These are phyloP conservation scores for Pedetes capensis DNA, from an alignment of 2,113 vertebrate genomes.

Conservation along the genomic window DNA sequence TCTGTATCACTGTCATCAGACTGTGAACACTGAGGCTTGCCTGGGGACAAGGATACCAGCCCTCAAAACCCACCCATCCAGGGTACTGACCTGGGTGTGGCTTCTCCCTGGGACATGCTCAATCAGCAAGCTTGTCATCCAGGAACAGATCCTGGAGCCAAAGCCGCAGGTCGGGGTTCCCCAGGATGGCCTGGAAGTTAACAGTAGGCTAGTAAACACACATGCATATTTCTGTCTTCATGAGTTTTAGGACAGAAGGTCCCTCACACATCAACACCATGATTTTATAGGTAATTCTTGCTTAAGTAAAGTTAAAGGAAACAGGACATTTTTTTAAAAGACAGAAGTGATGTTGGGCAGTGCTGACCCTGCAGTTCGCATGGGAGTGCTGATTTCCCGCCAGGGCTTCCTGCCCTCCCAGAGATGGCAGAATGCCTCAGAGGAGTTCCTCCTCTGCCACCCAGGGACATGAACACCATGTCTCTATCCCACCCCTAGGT, in stretches of 20 bases:
- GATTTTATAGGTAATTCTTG: not conserved
- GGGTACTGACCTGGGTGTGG: not conserved
- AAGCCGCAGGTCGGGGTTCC: not conserved
- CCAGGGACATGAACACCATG: not conserved
- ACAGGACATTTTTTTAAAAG: not conserved
- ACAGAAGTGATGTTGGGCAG: not conserved
- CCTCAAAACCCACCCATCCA: not conserved
- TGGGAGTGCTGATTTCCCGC: not conserved
- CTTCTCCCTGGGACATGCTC: not conserved
- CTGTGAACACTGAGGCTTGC: not conserved
- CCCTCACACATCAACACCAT: not conserved
- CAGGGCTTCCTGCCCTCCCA: not conserved
- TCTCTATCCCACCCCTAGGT: not conserved
- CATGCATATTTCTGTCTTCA: not conserved
- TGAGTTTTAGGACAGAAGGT: not conserved
- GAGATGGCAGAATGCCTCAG: not conserved
- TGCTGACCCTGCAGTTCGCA: not conserved
- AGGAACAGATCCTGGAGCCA: not conserved
- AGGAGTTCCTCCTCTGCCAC: not conserved
- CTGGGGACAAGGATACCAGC: not conserved
- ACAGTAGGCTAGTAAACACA: not conserved
- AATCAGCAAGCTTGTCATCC: not conserved
- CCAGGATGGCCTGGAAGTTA: not conserved
- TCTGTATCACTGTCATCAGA: not conserved
- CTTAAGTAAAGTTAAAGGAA: constrained; percentile 5